Conservation (phyloP, 2,113 vertebrate species). For the Astur gentilis region DNA sequence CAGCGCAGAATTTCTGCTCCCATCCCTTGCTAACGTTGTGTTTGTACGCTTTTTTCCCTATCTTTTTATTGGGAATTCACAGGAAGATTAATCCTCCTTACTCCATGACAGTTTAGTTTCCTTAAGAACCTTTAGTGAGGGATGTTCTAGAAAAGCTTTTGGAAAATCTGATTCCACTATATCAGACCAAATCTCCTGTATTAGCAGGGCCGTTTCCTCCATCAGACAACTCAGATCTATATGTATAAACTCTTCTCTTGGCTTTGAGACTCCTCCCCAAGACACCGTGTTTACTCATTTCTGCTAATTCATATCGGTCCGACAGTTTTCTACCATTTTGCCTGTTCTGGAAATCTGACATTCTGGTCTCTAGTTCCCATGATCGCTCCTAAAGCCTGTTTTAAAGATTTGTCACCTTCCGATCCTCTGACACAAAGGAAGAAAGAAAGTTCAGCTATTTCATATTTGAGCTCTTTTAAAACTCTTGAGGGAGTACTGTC, state of each 20-base stretch:
- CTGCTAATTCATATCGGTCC: not conserved
- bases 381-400: not conserved
- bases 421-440: not conserved
- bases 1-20: not conserved
- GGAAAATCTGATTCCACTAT: conserved; percentile 21
- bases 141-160: conserved; percentile 46
- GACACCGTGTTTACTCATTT: not conserved
- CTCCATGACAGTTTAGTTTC: conserved; percentile 45
- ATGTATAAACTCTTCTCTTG: not conserved
- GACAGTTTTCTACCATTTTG: not conserved
- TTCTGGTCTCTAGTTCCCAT: not conserved
- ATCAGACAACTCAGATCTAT: not conserved
- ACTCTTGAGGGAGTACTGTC: not conserved
- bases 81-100: conserved; percentile 37
- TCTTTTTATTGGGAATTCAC: not conserved
- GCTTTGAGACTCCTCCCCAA: not conserved
- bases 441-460: conserved; percentile 13
- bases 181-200: conserved; percentile 10
- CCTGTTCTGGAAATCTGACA: not conserved
- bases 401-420: not conserved
- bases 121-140: conserved; percentile 48
- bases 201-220: conserved; percentile 18
- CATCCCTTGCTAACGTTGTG: not conserved
- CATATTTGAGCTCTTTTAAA: not conserved
- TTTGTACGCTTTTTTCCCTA: not conserved